Evolutionary conservation across 1,140 invertebrate genomes (phyloP).

Genomic region (Drepana arcuata): DNA sequence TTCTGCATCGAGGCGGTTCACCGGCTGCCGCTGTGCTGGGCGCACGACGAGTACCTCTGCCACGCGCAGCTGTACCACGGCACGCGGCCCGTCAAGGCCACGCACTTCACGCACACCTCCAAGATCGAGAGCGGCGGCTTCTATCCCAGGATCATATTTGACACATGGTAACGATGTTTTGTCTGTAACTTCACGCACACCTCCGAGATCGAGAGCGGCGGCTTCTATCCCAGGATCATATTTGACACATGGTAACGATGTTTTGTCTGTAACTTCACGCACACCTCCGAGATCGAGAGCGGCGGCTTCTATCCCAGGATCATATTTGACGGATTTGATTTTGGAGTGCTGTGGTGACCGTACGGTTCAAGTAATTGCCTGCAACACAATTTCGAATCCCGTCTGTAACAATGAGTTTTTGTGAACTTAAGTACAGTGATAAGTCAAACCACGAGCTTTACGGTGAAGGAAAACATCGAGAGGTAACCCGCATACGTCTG

Average conservation of each 20-base stretch:
- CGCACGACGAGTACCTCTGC: slow-evolving; percentile 87
- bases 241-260: slow-evolving; percentile 90
- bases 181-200: slow-evolving; percentile 79
- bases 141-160: slow-evolving; percentile 86
- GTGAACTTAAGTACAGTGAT: too few relatives aligned
- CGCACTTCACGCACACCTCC: slow-evolving; percentile 77
- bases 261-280: too few relatives aligned
- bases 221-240: slow-evolving; percentile 84
- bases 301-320: too few relatives aligned
- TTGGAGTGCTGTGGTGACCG: too few relatives aligned
- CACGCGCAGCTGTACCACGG: slow-evolving; percentile 91
- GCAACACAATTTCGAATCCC: too few relatives aligned
- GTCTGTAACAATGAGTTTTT: too few relatives aligned
- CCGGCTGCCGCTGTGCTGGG: slow-evolving; percentile 83
- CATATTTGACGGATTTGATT: too few relatives aligned
- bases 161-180: slow-evolving; percentile 87
- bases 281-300: too few relatives aligned
- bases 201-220: slow-evolving; percentile 74
- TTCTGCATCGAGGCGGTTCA: slow-evolving; percentile 89
- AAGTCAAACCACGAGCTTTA: too few relatives aligned
- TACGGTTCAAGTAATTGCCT: too few relatives aligned
- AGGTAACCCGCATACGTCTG: too few relatives aligned
- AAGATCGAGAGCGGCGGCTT: slow-evolving; percentile 78
- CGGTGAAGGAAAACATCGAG: too few relatives aligned
- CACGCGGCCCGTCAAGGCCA: slow-evolving; percentile 81